Conservation (phyloP, 2,113 vertebrate genomes). For the Ctenodactylus gundi region DNA sequence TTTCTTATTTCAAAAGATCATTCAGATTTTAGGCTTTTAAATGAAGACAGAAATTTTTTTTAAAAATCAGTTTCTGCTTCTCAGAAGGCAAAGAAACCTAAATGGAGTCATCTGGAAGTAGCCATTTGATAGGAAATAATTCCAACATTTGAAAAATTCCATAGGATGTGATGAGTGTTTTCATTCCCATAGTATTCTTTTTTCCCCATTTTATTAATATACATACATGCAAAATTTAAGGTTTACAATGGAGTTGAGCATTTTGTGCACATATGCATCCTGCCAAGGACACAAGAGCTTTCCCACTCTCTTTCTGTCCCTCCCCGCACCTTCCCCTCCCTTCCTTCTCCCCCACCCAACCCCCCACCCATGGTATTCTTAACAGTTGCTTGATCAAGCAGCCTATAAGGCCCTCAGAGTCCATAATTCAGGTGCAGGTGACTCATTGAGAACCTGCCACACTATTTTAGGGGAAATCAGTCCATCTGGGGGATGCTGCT, state of each 20-base stretch:
- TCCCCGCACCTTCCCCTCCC: too few relatives aligned
- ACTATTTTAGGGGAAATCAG: background rate
- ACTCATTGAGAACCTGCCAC: background rate
- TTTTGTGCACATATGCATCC: too few relatives aligned
- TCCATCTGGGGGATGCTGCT: background rate
- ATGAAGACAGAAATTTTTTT: background rate
- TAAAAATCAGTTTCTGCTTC: background rate
- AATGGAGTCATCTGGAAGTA: background rate
- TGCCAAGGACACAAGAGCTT: too few relatives aligned
- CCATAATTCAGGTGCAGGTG: too few relatives aligned
- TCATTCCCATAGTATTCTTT: background rate
- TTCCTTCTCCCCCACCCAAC: background rate
- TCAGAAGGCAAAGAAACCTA: slow-evolving; percentile 4
- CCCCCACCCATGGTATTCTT: too few relatives aligned
- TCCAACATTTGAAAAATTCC: background rate
- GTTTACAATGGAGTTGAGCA: too few relatives aligned
- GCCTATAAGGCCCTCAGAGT: background rate
- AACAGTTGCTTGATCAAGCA: background rate
- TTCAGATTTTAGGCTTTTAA: background rate
- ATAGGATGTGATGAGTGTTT: background rate
- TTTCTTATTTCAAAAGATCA: background rate
- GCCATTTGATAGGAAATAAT: background rate
- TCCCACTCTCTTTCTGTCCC: too few relatives aligned
- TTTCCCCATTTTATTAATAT: too few relatives aligned
- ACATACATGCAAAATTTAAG: too few relatives aligned